phyloP scores from a whole-genome alignment of 2,797 vertebrate genomes.

The Xiphorhynchus erythropygius region DNA sequence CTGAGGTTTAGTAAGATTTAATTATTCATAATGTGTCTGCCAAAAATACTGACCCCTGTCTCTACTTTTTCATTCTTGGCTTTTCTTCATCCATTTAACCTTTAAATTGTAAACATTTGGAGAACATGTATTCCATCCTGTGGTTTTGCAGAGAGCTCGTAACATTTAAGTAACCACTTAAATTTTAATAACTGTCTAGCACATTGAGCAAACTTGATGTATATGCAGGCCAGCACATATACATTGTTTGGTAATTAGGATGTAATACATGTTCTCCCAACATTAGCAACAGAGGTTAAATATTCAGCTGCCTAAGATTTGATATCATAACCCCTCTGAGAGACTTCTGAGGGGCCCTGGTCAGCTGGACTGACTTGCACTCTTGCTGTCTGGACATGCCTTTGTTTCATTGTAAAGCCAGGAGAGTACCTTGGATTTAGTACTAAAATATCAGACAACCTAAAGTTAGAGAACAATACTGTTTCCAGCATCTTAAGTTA shows the following conservation, averaged over 20 bases:
- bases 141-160: neutral
- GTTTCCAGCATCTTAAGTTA: neutral
- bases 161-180: neutral
- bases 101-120: neutral
- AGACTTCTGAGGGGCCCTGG: neutral
- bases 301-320: neutral
- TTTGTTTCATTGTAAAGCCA: neutral
- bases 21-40: neutral
- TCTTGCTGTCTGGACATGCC: neutral
- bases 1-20: neutral
- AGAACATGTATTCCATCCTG: neutral
- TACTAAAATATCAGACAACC: neutral
- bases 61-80: neutral
- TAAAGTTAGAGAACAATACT: neutral
- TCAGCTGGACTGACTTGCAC: neutral
- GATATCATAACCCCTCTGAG: neutral
- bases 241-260: neutral
- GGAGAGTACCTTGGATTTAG: neutral
- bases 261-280: neutral
- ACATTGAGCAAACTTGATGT: neutral
- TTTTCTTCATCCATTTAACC: neutral
- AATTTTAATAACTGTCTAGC: neutral
- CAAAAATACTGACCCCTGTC: neutral
- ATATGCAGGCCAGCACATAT: neutral
- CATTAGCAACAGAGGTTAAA: neutral